phyloP scores from a whole-genome alignment of 2,113 vertebrate species.

The Thamnaconus septentrionalis region DNA sequence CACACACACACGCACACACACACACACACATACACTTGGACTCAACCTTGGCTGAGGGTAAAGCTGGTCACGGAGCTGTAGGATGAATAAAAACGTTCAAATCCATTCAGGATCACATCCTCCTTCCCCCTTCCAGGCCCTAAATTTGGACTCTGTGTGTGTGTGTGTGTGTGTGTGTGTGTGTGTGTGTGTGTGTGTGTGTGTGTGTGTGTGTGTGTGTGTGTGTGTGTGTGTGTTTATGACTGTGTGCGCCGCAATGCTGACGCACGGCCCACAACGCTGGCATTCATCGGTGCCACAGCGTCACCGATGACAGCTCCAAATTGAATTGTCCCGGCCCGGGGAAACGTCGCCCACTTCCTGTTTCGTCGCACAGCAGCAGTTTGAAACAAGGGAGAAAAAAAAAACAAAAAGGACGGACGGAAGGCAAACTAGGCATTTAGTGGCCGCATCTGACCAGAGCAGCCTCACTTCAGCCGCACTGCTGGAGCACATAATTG shows the following conservation, averaged over 20 bases:
- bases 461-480: constrained; percentile 38
- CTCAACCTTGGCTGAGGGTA: constrained; percentile 19
- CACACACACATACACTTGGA: constrained; percentile 7
- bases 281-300: constrained; percentile 5
- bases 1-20: constrained; percentile 31
- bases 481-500: constrained; percentile 26
- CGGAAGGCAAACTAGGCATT: constrained; percentile 14
- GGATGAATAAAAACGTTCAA: constrained; percentile 18
- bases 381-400: no score
- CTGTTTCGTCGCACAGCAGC: constrained; percentile 2
- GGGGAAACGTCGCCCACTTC: constrained; percentile 31
- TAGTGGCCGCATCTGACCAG: constrained; percentile 41
- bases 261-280: constrained; percentile 11
- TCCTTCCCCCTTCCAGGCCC: constrained; percentile 25
- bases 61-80: constrained; percentile 33
- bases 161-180: constrained; percentile 10
- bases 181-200: background rate
- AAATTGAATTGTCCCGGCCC: constrained; percentile 41
- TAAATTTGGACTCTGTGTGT: constrained; percentile 38
- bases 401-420: no score
- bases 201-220: constrained; percentile 10
- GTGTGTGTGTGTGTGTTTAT: background rate
- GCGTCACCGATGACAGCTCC: constrained; percentile 35
- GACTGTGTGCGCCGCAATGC: constrained; percentile 4
- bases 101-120: constrained; percentile 38